phyloP scores from a whole-genome alignment of 2,113 vertebrate genomes.

The Scartelaos histophorus region DNA sequence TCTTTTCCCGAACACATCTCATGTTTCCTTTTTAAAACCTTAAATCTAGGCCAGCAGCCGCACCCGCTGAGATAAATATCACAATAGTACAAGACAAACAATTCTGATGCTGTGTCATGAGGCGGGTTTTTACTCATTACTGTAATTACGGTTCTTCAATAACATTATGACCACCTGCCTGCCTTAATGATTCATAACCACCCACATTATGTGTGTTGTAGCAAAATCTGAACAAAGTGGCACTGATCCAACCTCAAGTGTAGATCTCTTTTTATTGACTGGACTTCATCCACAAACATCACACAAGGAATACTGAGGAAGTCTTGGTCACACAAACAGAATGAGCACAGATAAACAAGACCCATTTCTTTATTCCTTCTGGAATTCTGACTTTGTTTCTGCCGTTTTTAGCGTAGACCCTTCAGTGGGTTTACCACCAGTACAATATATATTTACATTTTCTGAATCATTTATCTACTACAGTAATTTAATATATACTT shows the following conservation, averaged over 20 bases:
- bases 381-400: conserved; percentile 13
- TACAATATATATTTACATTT: no score
- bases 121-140: neutral
- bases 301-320: conserved; percentile 36
- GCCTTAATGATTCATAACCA: neutral
- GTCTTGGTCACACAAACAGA: conserved; percentile 32
- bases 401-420: neutral
- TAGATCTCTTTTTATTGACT: conserved; percentile 11
- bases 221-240: conserved; percentile 10
- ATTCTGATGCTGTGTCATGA: neutral
- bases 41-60: conserved; percentile 2
- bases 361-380: conserved; percentile 31
- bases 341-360: conserved; percentile 41
- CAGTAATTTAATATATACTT: no score
- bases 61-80: conserved; percentile 2
- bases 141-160: neutral
- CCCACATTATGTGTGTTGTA: neutral
- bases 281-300: conserved; percentile 48
- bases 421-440: neutral
- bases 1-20: neutral
- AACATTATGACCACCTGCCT: neutral
- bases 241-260: conserved; percentile 6
- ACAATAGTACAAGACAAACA: neutral
- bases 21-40: neutral
- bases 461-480: neutral